phyloP scores from a whole-genome alignment of 2,888 invertebrate genomes.

The Anoncus sp. region DNA sequence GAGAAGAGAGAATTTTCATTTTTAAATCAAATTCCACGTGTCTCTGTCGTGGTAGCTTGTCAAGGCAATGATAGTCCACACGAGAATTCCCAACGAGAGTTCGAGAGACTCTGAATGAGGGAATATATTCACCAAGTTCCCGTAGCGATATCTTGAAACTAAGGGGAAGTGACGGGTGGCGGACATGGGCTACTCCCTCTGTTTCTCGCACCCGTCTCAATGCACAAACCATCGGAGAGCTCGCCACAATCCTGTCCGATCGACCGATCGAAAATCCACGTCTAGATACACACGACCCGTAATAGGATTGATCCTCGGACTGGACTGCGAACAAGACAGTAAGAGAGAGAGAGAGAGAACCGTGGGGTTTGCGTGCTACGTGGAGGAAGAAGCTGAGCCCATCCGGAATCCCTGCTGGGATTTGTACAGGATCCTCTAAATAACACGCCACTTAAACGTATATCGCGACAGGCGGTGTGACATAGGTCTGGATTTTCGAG shows the following conservation, averaged over 20 bases:
- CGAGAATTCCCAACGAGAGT: slow-evolving; percentile 21
- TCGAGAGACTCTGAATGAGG: slow-evolving; percentile 14
- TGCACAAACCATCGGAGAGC: slow-evolving; percentile 31
- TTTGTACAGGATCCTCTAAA: slow-evolving; percentile 73
- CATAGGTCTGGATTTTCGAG: slow-evolving; percentile 69
- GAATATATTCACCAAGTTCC: slow-evolving; percentile 13
- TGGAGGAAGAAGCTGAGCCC: slow-evolving; percentile 56
- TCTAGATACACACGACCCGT: slow-evolving; percentile 73
- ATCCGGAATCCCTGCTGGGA: slow-evolving; percentile 63
- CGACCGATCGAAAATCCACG: slow-evolving; percentile 73
- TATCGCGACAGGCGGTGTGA: slow-evolving; percentile 73
- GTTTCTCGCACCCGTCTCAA: slow-evolving; percentile 49
- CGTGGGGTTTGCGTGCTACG: neutral
- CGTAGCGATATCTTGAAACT: slow-evolving; percentile 67
- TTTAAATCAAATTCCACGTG: neutral
- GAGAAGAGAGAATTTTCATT: too few relatives aligned
- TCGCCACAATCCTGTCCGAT: slow-evolving; percentile 64
- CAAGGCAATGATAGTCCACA: slow-evolving; percentile 21
- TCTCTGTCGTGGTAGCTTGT: slow-evolving; percentile 35
- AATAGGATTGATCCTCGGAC: slow-evolving; percentile 76
- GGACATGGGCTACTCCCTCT: slow-evolving; percentile 65
- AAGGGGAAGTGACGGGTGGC: slow-evolving; percentile 62
- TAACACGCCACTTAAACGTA: slow-evolving; percentile 71
- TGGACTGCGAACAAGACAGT: slow-evolving; percentile 23
- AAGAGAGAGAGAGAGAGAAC: slow-evolving; percentile 2